Evolutionary conservation across 1,140 invertebrate genomes (phyloP), one percentile per base, ranked within the genome.

Genomic region (Drosophila malerkotliana): DNA sequence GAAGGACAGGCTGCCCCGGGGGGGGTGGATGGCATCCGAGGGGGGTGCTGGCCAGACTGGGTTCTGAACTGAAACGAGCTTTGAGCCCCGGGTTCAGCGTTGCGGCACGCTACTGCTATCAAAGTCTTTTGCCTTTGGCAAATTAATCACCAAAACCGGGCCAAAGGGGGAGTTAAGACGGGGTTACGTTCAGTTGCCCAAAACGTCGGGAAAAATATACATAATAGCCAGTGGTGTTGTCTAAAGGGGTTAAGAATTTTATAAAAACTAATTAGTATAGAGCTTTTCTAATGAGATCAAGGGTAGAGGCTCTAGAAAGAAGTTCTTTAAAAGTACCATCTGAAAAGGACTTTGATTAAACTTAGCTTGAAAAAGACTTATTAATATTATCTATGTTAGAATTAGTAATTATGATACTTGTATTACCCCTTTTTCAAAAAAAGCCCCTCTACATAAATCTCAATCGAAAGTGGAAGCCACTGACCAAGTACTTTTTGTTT

Each of bases 51-150:
- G 44, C 9, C 15, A 9, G 44, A 18, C 15, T 28, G 26, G 47
- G 59, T 63, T 66, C 58, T 63, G 18, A 26, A 58, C 59, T 49
- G 30, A 52, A 67, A 52, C 63, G 21, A 24, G 63, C 47, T 67
- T 52, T 39, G 37, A 32, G 21, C 30, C 5, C 10, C 15, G 60
- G 28, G 69, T 57, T 66, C 78, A 82, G 39, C 66, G 83, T 78
- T 88, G 79, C 75, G 74, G 83, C 82, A 87, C 82, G 82, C 83
- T 82, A 87, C 75, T 63, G 83, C 83, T 79, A 87, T 88, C 79
- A 88, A 79, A 87, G 82, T 73, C 76, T 87, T 87, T 88, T 87
- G 82, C 85, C 82, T 87, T 88, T 87, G 75, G 66, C 74, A 85
- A 85, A 87, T 85, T 82, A 85, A 85, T 85, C 82, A 81, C 47